Evolutionary conservation across 2,888 invertebrate species (phyloP), one percentile per base, ranked within the genome.

Genomic region (Diplolepis rosae): DNA sequence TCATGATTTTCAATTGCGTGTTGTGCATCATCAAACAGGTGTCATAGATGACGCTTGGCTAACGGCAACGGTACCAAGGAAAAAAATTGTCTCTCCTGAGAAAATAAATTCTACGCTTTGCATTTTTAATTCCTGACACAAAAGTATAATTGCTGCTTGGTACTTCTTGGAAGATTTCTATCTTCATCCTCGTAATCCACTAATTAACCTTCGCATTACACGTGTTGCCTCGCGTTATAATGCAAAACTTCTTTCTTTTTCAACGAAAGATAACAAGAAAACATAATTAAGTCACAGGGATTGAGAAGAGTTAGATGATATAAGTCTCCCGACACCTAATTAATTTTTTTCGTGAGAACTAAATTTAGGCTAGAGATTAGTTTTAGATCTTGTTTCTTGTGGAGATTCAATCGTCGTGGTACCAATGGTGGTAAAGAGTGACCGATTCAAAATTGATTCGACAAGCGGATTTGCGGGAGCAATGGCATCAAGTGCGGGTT

Each of bases 1-100:
- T 61, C 61, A 61, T 61, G 61, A 61, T 61, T 61, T 61, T 61
- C 61, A 61, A 61, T 39, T 61, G 39, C 61, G 35, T 35, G 39
- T 61, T 61, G 39, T 61, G 61, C 35, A 61, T 61, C 24, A 24
- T 24, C 61, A 61, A 61, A 61, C 61, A 61, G 61, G 61, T 61
- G 61, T 61, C 61, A 39, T n/a, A 24, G 22, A 61, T 24, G 61
- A 24, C 32, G 35, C 7, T 52, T n/a, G 11, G 13, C 13, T n/a
- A 35, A 35, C 22, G 54, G 11, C 18, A 32, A 52, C 28, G n/a
- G 32, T 9, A 11, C 30, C 9, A 18, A 15, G 32, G 18, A 22
- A 5, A 32, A 32, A 54, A 54, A 54, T 30, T 15, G 18, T 13
- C 30, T 28, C 32, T 35, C 39, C 35, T 39, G 61, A 61, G 39